Evolutionary conservation across 64 coral and sea anemone species (phyloP), one percentile per base, ranked within the genome.

Genomic region (Dendronephthya gigantea): DNA sequence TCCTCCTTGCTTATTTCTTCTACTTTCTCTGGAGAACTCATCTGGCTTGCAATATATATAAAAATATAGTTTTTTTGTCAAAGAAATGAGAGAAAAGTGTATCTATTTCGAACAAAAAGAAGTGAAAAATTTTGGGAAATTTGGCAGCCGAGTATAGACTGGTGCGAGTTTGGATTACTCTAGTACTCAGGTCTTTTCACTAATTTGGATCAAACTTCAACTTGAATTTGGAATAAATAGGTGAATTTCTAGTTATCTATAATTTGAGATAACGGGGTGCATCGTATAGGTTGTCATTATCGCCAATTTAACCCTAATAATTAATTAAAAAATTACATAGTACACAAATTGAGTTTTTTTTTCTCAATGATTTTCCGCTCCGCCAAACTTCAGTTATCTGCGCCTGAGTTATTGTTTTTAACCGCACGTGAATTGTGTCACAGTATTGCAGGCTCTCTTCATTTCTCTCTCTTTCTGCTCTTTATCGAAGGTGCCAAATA

Each of bases 1-100:
- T 98, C 95, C 35, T 98, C 95, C 38, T 88, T 88, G 48, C 88
- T 91, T 79, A 89, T 87, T 49, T 98, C 95, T 22, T 93, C 95
- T 70, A 87, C 84, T 55, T 91, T 96, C 9, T 96, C 94, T 65
- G 76, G 32, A 39, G 89, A 89, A 89, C 88, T 98, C 95, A 98
- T 98, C 83, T 85, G 83, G 13, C 52, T 55, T 62, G 0, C 12
- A 62, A 19, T 17, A 22, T 62, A 27, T 27, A n/a, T 62, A 27
- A 62, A 52, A 62, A 62, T 62, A 6, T 62, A 23, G 17, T 12
- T 79, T 79, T 29, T 79, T 33, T 10, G 2, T 12, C 72, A 35
- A 34, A 30, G 37, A 45, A 79, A 79, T 1, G 2, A 17, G 32
- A 33, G 32, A 79, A 13, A 79, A 79, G 15, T 79, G 36, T 9